Evolutionary conservation across 64 coral and sea anemone species (phyloP).

Genomic region (Porites australiensis): DNA sequence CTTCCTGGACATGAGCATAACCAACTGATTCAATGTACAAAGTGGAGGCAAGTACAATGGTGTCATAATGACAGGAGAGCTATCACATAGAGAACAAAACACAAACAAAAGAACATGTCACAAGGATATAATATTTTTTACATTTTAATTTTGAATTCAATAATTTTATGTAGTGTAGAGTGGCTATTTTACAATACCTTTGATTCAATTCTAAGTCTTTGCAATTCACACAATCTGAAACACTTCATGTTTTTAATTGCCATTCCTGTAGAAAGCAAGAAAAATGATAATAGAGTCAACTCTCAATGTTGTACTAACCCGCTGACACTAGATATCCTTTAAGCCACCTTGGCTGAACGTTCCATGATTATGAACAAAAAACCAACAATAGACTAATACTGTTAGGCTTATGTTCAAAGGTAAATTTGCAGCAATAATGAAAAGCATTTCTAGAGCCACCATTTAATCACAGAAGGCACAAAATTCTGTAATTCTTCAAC

Average conservation of each 20-base stretch:
- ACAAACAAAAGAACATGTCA: background rate
- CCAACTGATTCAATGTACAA: slow-evolving; percentile 70
- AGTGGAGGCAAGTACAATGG: slow-evolving; percentile 45
- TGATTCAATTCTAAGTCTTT: slow-evolving; percentile 53
- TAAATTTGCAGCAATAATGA: too few species aligned
- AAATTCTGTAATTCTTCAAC: too few species aligned
- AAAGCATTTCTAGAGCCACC: too few species aligned
- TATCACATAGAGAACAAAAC: background rate
- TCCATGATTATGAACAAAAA: too few species aligned
- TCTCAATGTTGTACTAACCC: too few species aligned
- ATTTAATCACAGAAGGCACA: too few species aligned
- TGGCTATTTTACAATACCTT: slow-evolving; percentile 39
- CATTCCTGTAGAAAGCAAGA: slow-evolving; percentile 42
- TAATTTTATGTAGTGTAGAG: background rate
- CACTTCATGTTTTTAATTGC: slow-evolving; percentile 31
- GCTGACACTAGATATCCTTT: too few species aligned
- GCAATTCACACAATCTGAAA: slow-evolving; percentile 67
- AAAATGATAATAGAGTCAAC: background rate
- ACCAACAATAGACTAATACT: too few species aligned
- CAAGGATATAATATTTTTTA: background rate
- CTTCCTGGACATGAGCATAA: slow-evolving; percentile 73
- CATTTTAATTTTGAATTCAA: too few species aligned
- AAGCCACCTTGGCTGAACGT: too few species aligned
- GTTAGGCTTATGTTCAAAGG: too few species aligned
- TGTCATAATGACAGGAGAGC: slow-evolving; percentile 38